A percentile compares a stretch with the other conserved stretches of the same genome.
phyloP scores from a whole-genome alignment of 2,113 vertebrate species.

The Salvelinus alpinus region DNA sequence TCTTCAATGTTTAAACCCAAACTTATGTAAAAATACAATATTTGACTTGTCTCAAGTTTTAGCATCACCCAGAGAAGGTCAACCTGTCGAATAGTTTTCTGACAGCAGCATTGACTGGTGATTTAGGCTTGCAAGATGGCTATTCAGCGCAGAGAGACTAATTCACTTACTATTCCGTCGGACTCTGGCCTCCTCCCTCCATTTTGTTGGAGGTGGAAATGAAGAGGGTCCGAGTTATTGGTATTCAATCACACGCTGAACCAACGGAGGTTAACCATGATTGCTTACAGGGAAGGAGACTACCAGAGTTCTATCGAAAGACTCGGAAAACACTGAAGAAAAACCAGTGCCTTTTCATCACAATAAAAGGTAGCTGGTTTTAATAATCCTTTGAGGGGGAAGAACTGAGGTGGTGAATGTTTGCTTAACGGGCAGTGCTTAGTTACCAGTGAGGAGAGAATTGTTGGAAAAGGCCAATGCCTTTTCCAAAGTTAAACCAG shows the following conservation, averaged over 20 bases:
- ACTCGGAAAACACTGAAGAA: conserved; percentile 37
- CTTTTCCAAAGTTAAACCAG: conserved; percentile 55
- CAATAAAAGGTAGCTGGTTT: conserved; percentile 30
- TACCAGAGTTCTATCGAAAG: conserved; percentile 25
- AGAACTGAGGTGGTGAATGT: no score
- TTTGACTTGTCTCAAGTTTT: no score
- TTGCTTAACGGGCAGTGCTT: conserved; percentile 28
- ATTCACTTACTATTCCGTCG: conserved; percentile 39
- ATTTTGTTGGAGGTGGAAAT: conserved; percentile 32
- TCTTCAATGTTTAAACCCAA: no score
- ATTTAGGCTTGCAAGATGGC: no score
- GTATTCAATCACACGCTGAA: conserved; percentile 53
- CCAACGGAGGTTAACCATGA: conserved; percentile 33
- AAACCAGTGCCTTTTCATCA: conserved; percentile 53
- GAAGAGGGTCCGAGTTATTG: conserved; percentile 46
- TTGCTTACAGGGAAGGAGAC: conserved; percentile 51
- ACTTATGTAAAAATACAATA: no score
- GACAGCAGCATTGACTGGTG: no score
- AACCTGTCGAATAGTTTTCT: no score
- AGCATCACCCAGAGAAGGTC: no score
- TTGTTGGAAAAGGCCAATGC: conserved; percentile 60
- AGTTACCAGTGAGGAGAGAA: conserved; percentile 36
- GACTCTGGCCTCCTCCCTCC: conserved; percentile 27
- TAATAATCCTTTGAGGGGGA: conserved; percentile 18
- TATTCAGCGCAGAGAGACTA: conserved; percentile 26